These are phyloP conservation scores for Folsomia candida DNA, from an alignment of 2,888 invertebrate species.

Conservation along the genomic window DNA sequence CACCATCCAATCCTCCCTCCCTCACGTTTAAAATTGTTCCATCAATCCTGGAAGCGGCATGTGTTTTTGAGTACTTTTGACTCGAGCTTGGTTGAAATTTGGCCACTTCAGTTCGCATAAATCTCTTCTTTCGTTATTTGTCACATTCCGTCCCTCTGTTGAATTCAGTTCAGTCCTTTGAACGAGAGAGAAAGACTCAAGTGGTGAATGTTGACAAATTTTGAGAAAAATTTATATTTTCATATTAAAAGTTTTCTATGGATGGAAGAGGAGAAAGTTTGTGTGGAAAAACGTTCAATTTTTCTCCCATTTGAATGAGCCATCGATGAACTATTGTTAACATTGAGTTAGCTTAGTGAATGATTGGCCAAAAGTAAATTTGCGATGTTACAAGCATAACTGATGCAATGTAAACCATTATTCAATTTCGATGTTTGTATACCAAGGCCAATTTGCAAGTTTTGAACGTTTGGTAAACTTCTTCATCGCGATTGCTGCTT, in stretches of 20 bases:
- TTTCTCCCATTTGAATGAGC: not conserved
- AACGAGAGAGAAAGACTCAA: not conserved
- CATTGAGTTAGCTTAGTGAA: too few species aligned
- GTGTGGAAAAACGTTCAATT: too few species aligned
- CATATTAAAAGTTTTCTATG: not conserved
- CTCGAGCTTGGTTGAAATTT: not conserved
- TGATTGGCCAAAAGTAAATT: too few species aligned
- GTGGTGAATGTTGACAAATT: not conserved
- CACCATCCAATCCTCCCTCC: not conserved
- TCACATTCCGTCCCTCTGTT: not conserved
- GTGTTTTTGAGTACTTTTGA: not conserved
- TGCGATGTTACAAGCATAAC: not conserved
- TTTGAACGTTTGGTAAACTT: too few species aligned
- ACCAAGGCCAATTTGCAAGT: too few species aligned
- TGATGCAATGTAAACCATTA: too few species aligned
- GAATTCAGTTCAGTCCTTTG: not conserved
- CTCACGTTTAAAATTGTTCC: not conserved
- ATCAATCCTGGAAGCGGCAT: not conserved
- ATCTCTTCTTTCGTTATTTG: not conserved
- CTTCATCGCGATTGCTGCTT: too few species aligned
- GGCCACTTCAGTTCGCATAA: not conserved
- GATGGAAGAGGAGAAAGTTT: too few species aligned
- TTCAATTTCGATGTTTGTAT: too few species aligned
- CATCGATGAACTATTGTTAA: not conserved
- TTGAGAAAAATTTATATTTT: not conserved